Base-by-base conservation (phyloP, 2,797 vertebrate species). In the Hylomyscus alleni region DNA sequence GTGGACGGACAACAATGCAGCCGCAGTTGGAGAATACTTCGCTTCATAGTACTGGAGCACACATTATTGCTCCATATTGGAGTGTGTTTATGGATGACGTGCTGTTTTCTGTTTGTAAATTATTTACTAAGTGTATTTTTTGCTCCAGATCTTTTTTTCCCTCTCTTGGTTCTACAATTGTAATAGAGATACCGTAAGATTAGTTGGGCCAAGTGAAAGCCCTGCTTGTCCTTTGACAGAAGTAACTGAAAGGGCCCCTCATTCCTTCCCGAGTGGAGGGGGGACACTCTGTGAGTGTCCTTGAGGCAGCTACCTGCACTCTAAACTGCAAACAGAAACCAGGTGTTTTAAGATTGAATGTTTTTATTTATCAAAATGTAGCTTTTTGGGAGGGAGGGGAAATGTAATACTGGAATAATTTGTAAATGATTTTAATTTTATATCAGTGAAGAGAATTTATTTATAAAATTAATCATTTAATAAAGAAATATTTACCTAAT, bases 341-440 rank as follows among this genome's bases (percentile, higher is more conserved):
- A 98, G 98, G 98, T 98, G 98, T 99, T 99, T 99, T 99, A 99
- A 99, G 98, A 99, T 99, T 99, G 99, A 99, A 99, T 99, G 99
- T 99, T 99, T 99, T 99, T 99, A 99, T 99, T 99, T 99, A 99
- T 99, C 99, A 97, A 99, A 99, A 98, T 99, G 99, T 99, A 99
- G 99, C 99, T 99, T 99, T 99, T 98, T 99, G 99, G 98, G 98
- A 99, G 98, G 99, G 99, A 99, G 98, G 98, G 99, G 98, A 99
- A 99, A 99, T 99, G 99, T 99, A 99, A 99, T 99, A 99, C 99
- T 99, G 99, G 99, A 99, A 99, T 99, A 99, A 99, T 99, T 99
- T 99, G 99, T 99, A 99, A 99, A 99, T 99, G 99, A 99, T 99
- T 99, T 99, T 99, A 99, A 99, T 99, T 99, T 99, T 99, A 99